Evolutionary conservation across 2,113 vertebrate species (phyloP).

Genomic region (Lasiurus cinereus): DNA sequence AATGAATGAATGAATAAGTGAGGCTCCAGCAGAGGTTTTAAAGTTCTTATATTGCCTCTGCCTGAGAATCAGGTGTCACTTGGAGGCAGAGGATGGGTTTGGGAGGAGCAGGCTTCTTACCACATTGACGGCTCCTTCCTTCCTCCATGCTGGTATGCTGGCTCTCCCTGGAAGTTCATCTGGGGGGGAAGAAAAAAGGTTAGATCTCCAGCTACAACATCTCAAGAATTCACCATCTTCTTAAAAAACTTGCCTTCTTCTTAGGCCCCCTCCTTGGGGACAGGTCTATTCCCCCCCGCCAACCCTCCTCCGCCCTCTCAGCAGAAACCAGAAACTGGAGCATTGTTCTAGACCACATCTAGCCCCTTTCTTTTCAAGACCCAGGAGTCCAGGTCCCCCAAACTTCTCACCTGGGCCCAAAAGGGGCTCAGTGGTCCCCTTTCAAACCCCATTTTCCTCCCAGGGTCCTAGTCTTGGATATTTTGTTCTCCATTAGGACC

Average conservation of each 20-base stretch:
- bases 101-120: constrained; percentile 55
- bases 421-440: background rate
- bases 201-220: background rate
- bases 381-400: background rate
- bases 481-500: background rate
- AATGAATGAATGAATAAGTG: background rate
- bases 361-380: background rate
- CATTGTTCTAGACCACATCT: background rate
- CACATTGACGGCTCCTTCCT: background rate
- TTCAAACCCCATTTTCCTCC: background rate
- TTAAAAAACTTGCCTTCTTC: background rate
- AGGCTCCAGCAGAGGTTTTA: no score
- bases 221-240: background rate
- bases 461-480: background rate
- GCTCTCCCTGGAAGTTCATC: constrained; percentile 28
- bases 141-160: background rate
- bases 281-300: background rate
- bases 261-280: background rate
- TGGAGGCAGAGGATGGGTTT: background rate
- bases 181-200: constrained; percentile 34
- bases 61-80: background rate
- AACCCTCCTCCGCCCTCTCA: background rate
- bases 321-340: background rate
- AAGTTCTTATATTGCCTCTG: background rate
- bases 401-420: background rate